A percentile compares a stretch with the other conserved stretches of the same genome.
phyloP scores from a whole-genome alignment of 2,888 invertebrate genomes.

The Bugula neritina region DNA sequence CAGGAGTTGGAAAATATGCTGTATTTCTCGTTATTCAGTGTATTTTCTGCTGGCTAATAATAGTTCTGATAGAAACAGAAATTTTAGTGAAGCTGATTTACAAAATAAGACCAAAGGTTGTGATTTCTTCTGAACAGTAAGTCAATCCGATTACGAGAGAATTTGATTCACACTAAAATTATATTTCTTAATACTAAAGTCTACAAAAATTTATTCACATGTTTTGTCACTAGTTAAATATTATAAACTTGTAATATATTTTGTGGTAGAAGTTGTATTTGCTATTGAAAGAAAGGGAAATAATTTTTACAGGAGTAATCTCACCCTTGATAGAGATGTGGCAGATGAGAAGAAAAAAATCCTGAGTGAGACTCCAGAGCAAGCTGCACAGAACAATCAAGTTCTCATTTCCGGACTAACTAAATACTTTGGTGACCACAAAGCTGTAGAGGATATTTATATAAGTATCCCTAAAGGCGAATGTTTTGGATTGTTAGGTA shows the following conservation, averaged over 20 bases:
- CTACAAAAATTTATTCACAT: too few species aligned
- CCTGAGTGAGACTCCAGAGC: conserved; percentile 33
- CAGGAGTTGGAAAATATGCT: conserved; percentile 68
- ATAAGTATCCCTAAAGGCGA: conserved; percentile 66
- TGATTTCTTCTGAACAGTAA: background rate
- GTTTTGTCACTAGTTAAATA: too few species aligned
- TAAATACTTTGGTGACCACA: conserved; percentile 64
- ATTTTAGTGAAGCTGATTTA: background rate
- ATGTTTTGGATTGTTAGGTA: conserved; percentile 72
- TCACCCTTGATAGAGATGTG: conserved; percentile 46
- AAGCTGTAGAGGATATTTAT: conserved; percentile 73
- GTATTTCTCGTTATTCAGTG: conserved; percentile 60
- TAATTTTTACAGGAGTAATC: too few species aligned
- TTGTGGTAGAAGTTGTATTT: too few species aligned
- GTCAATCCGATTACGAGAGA: too few species aligned
- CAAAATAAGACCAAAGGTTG: background rate
- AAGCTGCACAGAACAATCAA: background rate
- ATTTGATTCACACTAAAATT: too few species aligned
- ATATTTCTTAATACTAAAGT: too few species aligned
- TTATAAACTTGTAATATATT: too few species aligned
- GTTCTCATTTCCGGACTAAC: conserved; percentile 57
- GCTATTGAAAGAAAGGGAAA: too few species aligned
- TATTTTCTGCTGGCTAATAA: conserved; percentile 59
- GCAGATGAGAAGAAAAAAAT: conserved; percentile 48
- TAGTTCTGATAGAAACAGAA: conserved; percentile 62